Conservation (phyloP, 2,888 invertebrate genomes). For the Callosobruchus maculatus region DNA sequence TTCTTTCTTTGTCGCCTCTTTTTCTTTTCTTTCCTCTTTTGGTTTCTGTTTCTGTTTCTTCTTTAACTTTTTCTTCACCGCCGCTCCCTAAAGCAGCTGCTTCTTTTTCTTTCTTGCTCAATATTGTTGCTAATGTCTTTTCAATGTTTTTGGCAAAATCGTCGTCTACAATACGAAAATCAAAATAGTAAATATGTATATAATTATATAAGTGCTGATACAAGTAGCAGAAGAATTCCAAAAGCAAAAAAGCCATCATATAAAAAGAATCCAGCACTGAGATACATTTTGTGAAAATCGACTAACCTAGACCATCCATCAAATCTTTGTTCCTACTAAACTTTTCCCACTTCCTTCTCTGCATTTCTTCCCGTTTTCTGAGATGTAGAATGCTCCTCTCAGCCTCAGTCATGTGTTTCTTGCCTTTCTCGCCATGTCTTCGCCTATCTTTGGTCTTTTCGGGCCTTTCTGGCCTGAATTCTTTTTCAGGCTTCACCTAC, state of each 20-base stretch:
- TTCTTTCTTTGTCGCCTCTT: slow-evolving; percentile 55
- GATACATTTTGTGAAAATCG: not conserved
- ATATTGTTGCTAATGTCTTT: slow-evolving; percentile 70
- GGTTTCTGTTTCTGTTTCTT: slow-evolving; percentile 49
- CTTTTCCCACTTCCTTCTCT: slow-evolving; percentile 45
- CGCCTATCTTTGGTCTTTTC: slow-evolving; percentile 15
- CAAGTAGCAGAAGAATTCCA: no score
- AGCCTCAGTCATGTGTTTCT: slow-evolving; percentile 46
- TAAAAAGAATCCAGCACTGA: no score
- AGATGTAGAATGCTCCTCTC: slow-evolving; percentile 47
- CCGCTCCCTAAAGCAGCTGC: slow-evolving; percentile 33
- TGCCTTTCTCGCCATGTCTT: slow-evolving; percentile 33
- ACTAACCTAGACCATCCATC: slow-evolving; percentile 23
- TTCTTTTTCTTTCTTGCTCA: slow-evolving; percentile 61
- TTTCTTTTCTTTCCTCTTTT: slow-evolving; percentile 57
- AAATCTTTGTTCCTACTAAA: slow-evolving; percentile 35
- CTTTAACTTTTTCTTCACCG: slow-evolving; percentile 47
- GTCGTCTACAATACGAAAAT: slow-evolving; percentile 48
- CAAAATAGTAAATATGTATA: no score
- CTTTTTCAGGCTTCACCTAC: slow-evolving; percentile 7
- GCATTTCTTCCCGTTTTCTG: slow-evolving; percentile 44
- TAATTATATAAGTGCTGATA: no score
- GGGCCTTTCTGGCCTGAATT: slow-evolving; percentile 17
- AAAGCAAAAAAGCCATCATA: no score
- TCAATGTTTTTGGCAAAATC: slow-evolving; percentile 79